A percentile compares a stretch with the other conserved stretches of the same genome.
Evolutionary conservation across 2,888 invertebrate genomes (phyloP).

Genomic region (Mimas tiliae): DNA sequence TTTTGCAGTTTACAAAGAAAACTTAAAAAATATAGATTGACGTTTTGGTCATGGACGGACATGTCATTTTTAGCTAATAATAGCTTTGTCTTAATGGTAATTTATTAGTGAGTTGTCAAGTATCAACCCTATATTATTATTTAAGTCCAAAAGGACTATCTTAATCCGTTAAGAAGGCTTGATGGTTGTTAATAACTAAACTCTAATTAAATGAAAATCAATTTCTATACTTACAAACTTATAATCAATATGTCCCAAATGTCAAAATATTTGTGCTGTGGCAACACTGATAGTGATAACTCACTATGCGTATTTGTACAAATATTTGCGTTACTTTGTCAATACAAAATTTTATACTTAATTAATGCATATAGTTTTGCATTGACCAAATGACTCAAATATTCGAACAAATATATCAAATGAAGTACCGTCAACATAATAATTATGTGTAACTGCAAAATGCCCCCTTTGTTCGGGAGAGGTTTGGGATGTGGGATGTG

Average conservation of each 20-base stretch:
- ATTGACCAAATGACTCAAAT: too few species aligned
- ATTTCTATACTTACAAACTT: not conserved
- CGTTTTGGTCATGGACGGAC: conserved; percentile 14
- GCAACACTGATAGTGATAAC: not conserved
- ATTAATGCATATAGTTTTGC: too few species aligned
- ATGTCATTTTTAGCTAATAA: not conserved
- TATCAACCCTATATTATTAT: not conserved
- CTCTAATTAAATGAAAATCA: not conserved
- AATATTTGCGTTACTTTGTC: too few species aligned
- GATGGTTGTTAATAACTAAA: not conserved
- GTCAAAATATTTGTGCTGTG: not conserved
- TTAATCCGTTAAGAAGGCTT: not conserved
- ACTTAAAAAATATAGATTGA: not conserved
- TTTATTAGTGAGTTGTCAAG: not conserved
- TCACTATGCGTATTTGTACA: not conserved
- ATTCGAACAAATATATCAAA: not conserved
- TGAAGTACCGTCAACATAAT: not conserved
- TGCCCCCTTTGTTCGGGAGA: not conserved
- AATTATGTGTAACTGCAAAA: conserved; percentile 34
- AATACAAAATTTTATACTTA: too few species aligned
- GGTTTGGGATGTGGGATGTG: conserved; percentile 29
- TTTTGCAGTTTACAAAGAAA: conserved; percentile 10
- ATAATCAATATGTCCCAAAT: not conserved
- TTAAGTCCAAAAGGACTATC: not conserved
- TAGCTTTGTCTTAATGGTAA: not conserved